Evolutionary conservation across 2,888 invertebrate species (phyloP).

Genomic region (Cerastis leucographa): DNA sequence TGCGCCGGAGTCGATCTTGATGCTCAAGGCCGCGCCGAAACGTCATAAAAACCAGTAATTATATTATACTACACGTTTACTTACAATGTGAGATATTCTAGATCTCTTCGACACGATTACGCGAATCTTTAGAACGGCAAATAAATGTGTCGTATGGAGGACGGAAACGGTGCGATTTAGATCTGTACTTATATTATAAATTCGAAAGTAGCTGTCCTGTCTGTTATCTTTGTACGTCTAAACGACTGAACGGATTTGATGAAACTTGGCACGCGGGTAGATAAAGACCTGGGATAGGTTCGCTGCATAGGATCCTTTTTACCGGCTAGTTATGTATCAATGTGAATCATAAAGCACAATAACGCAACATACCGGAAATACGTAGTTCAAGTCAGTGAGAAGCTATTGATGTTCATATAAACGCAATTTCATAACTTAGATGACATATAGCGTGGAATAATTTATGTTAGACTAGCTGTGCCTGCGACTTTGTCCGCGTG

Average conservation of each 20-base stretch:
- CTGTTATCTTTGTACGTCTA: not conserved
- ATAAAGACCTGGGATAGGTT: not conserved
- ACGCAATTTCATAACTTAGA: conserved; percentile 25
- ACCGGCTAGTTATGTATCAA: not conserved
- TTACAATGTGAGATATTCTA: conserved; percentile 30
- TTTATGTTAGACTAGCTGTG: too few species aligned
- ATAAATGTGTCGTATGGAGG: conserved; percentile 21
- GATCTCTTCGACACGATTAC: conserved; percentile 31
- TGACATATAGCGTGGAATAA: conserved; percentile 29
- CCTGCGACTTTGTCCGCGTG: too few species aligned
- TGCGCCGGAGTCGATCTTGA: conserved; percentile 62
- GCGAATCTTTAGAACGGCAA: conserved; percentile 26
- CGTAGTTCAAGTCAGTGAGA: conserved; percentile 37
- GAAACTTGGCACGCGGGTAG: not conserved
- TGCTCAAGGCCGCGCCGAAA: conserved; percentile 63
- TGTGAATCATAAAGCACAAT: conserved; percentile 31
- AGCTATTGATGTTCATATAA: conserved; percentile 36
- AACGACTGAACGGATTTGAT: not conserved
- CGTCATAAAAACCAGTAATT: conserved; percentile 55
- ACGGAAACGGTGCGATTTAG: not conserved
- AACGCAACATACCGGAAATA: conserved; percentile 25
- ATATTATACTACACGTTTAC: conserved; percentile 50
- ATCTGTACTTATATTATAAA: not conserved
- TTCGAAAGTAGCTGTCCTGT: not conserved
- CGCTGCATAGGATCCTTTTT: not conserved